Evolutionary conservation across 2,888 invertebrate genomes (phyloP).

Genomic region (Machimus rusticus): DNA sequence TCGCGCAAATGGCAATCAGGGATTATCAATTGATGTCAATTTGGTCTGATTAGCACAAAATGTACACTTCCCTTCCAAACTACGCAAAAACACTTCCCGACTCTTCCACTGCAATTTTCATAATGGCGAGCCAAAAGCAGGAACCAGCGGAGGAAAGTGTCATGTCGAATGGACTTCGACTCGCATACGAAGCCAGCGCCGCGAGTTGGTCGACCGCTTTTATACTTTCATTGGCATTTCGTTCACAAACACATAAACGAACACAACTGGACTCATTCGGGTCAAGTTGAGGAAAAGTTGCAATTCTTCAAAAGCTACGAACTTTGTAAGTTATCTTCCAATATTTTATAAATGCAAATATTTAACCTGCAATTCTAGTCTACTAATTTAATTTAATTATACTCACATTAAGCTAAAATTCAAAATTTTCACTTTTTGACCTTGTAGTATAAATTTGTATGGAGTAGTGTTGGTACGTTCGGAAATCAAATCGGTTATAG

Average conservation of each 20-base stretch:
- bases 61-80: conserved; percentile 6
- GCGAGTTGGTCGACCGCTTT: conserved; percentile 53
- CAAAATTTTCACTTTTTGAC: not conserved
- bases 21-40: not conserved
- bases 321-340: too few species aligned
- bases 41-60: not conserved
- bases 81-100: conserved; percentile 30
- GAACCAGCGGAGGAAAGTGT: not conserved
- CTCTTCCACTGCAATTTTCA: conserved; percentile 47
- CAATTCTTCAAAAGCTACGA: not conserved
- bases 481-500: not conserved
- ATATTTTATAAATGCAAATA: not conserved
- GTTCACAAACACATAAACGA: conserved; percentile 49
- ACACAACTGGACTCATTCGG: not conserved
- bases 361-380: not conserved
- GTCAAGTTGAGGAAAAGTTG: not conserved
- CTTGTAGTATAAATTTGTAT: not conserved
- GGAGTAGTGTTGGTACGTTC: not conserved
- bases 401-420: not conserved
- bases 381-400: not conserved
- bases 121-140: conserved; percentile 45
- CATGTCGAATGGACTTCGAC: conserved; percentile 49
- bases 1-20: not conserved
- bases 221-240: conserved; percentile 56
- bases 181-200: conserved; percentile 54